Base-by-base conservation (phyloP, 2,888 invertebrate genomes). In the Lithophane leautieri region DNA sequence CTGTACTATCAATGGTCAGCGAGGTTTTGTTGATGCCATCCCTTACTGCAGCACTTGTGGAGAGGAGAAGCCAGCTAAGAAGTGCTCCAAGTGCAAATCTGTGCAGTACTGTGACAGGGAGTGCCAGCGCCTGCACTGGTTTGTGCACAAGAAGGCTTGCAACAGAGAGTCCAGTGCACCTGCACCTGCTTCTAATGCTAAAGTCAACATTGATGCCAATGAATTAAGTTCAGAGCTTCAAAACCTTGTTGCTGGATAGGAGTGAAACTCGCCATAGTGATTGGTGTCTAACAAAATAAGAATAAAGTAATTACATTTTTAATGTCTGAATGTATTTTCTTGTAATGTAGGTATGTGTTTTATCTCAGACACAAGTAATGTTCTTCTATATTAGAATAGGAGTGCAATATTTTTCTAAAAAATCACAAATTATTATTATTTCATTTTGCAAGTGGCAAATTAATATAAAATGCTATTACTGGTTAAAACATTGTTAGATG, bases 101-200 rank as follows among this genome's bases (percentile, higher is more conserved):
- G 99, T 99, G 70, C 98, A 98, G 92, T 99, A 99, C 93, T 99
- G 99, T 95, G 98, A 99, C 94, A 97, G 98, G 79, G 98, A 98
- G 90, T 99, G 99, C 93, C 99, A 99, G 93, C 97, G 99, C 84
- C 96, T 99, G 66, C 99, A 99, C 92, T 99, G 99, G 99, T 98
- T 98, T 91, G 97, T 98, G 90, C 99, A 99, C 93, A 99, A 99
- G 94, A 98, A 98, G 91, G 98, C 97, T 56, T 99, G 99, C 90
- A 97, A 97, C 77, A 96, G 98, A 82, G 97, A 98, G 80, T 94
- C 95, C 1, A 97, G 97, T 78, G 93, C 92, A 7, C 95, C 95
- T 0, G 83, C 91, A 0, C 70, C 91, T 6, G 84, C 93, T 22
- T 86, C 84, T 22, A 92, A 91, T 76, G 81, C 91, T 61, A 94